phyloP scores from a whole-genome alignment of 2,113 vertebrate genomes.

The Xiphophorus hellerii region DNA sequence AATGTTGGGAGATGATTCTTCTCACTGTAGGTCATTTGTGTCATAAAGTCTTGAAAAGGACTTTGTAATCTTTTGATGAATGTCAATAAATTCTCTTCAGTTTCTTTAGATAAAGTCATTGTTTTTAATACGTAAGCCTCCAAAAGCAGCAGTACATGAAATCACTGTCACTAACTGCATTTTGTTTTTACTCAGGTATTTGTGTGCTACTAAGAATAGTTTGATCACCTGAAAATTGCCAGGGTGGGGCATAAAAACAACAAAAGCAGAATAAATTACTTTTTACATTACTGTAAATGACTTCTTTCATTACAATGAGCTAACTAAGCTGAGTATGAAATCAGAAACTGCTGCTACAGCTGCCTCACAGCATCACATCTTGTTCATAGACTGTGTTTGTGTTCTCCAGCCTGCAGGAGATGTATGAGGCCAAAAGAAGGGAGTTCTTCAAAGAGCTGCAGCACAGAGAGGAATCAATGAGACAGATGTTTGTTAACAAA shows the following conservation, averaged over 20 bases:
- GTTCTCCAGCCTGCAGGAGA: conserved; percentile 88
- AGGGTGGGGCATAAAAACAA: too few species aligned
- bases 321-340: background rate
- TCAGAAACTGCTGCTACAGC: background rate
- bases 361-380: background rate
- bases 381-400: conserved; percentile 7
- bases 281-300: too few species aligned
- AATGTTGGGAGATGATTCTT: background rate
- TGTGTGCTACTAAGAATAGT: too few species aligned
- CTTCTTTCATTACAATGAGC: background rate
- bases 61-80: background rate
- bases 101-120: background rate
- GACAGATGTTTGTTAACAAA: conserved; percentile 79
- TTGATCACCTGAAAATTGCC: too few species aligned
- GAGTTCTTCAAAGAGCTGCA: conserved; percentile 86
- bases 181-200: background rate
- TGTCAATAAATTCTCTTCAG: background rate
- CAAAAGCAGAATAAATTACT: too few species aligned
- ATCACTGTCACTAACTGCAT: background rate
- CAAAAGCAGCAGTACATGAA: background rate
- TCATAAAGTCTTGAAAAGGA: too few species aligned
- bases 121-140: background rate
- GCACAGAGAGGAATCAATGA: conserved; percentile 75
- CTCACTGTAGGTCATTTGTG: background rate
- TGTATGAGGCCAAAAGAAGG: conserved; percentile 91